Base-by-base conservation (phyloP, 2,888 invertebrate species). In the Eilema griseolum region DNA sequence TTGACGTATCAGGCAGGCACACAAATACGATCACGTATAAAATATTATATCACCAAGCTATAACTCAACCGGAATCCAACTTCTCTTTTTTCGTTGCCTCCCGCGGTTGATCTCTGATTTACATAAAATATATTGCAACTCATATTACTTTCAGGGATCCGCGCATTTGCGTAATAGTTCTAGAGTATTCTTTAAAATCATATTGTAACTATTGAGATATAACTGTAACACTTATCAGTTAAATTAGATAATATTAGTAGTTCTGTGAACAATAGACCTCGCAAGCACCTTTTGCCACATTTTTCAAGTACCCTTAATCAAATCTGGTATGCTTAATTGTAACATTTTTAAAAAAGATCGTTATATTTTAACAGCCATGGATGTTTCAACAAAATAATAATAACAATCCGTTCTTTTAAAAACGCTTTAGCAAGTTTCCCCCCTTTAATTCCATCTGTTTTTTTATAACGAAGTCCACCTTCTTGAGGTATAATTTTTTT, bases 41-140 rank as follows among this genome's bases (percentile, higher is more conserved):
- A 72, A 73, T 70, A 65, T 72, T 67, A 20, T 78, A 66, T 70
- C 57, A 69, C 70, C 52, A n/a, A 52, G 52, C 52, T 52, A 52
- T 52, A 52, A 52, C 52, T 52, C 52, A 52, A 52, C 52, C 52
- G 52, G 52, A 37, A 61, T 61, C 28, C 59, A 23, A 33, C 64
- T 59, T 33, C 52, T 52, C 52, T 52, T 52, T 28, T 24, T n/a
- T 10, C 61, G 20, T 24, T 33, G n/a, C 31, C 60, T 69, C 23
- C 10, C 10, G 26, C 10, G 52, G 12, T 31, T 16, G 14, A 52
- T 61, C 31, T 67, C 23, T 28, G 52, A 20, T 10, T 24, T 24
- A 24, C 41, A 2, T 31, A 33, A 57, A 37, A 57, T 57, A 57
- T 66, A 62, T 63, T 41, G 20, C 24, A n/a, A 52, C n/a, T 52